Evolutionary conservation across 2,113 vertebrate genomes (phyloP), one percentile per base, ranked within the genome.

Genomic region (Catharus bicknelli): DNA sequence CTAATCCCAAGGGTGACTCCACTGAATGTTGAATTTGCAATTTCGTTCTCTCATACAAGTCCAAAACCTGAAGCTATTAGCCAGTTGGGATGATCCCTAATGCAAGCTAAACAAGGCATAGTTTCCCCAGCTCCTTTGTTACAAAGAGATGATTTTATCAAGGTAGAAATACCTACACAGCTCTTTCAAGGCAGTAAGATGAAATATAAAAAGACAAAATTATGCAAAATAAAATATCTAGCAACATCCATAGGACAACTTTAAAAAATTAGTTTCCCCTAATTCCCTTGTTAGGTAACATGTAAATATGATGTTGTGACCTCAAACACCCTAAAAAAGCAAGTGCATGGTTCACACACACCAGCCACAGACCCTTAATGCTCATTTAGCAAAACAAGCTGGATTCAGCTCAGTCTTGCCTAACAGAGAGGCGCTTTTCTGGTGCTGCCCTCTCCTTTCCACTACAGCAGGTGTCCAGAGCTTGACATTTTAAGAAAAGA

Each of bases 341-440:
- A 23, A 0, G 0, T 11, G 38, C 22, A 34, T 10, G 15, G 54
- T 30, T 87, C 47, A 66, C 26, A 42, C 32, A 9, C 1, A 9
- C 20, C 51, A 89, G 47, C 19, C 63, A 43, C 29, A 80, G 43
- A n/a, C 15, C 30, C 29, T 43, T 36, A 42, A 76, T 4, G 16
- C 13, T 36, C 21, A 13, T n/a, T 55, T 5, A 74, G 40, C 23
- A 6, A 30, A 90, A 88, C 16, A 91, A 74, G 18, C 22, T 32
- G 55, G 30, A 64, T 90, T 63, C 74, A 84, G 27, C 55, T 77
- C 67, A 51, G 42, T 5, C 16, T 47, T 87, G 78, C 30, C 7
- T 23, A 45, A 63, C 2, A 53, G 10, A 29, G 43, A 66, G 38
- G 19, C 36, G 57, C 13, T 47, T 73, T 76, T 36, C 51, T 61